Conservation (phyloP, 2,797 vertebrate genomes). For the Mus caroli region DNA sequence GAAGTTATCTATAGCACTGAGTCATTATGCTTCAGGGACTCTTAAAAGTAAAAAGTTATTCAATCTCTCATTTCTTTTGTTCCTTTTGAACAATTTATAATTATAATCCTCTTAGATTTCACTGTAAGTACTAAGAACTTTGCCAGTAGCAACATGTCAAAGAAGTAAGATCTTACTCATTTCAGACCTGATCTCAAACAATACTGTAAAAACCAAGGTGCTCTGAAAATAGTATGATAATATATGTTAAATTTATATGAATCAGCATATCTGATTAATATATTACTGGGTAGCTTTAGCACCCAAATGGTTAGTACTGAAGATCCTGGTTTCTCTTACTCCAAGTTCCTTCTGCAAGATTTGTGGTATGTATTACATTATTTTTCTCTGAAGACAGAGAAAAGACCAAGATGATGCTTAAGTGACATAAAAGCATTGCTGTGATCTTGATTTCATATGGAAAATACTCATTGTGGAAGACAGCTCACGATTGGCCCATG, state of each 20-base stretch:
- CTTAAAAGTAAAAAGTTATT: slow-evolving; percentile 65
- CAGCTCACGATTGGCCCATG: slow-evolving; percentile 1
- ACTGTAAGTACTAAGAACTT: slow-evolving; percentile 54
- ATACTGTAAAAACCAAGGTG: slow-evolving; percentile 52
- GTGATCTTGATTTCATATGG: background rate
- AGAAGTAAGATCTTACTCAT: slow-evolving; percentile 70
- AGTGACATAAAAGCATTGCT: slow-evolving; percentile 50
- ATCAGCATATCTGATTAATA: slow-evolving; percentile 42
- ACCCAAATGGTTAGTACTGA: slow-evolving; percentile 41
- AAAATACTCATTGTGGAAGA: slow-evolving; percentile 39
- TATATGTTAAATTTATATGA: slow-evolving; percentile 60
- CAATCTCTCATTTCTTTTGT: slow-evolving; percentile 48
- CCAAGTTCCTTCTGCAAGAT: slow-evolving; percentile 35
- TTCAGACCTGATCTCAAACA: slow-evolving; percentile 30
- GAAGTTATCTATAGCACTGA: slow-evolving; percentile 58
- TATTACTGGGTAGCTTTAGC: slow-evolving; percentile 43
- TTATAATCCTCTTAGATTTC: slow-evolving; percentile 71
- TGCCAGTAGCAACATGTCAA: slow-evolving; percentile 59
- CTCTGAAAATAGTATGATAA: slow-evolving; percentile 55
- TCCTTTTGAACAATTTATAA: slow-evolving; percentile 66
- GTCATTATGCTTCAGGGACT: slow-evolving; percentile 68
- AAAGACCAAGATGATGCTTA: slow-evolving; percentile 17
- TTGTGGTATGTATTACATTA: slow-evolving; percentile 6
- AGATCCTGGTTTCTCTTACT: background rate
- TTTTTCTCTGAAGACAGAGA: slow-evolving; percentile 55